These are phyloP conservation scores for Steinernema hermaphroditum DNA, from an alignment of 2,888 invertebrate genomes.

Conservation along the genomic window DNA sequence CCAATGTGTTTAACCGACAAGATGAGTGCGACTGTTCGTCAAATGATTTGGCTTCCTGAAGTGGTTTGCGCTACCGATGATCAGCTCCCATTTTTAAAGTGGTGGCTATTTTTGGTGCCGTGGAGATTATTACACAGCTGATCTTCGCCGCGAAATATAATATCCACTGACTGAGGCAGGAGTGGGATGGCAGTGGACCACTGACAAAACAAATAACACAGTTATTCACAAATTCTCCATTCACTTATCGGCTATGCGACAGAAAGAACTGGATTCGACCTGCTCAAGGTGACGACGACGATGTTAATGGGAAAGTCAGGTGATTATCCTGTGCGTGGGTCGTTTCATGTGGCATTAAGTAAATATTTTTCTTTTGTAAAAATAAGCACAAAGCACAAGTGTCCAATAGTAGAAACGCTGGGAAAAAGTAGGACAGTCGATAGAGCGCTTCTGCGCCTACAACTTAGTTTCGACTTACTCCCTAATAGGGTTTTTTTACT, in stretches of 20 bases:
- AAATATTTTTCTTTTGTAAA: conserved; percentile 2
- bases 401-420: too few species aligned
- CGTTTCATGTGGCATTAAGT: background rate
- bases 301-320: background rate
- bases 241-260: background rate
- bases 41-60: conserved; percentile 19
- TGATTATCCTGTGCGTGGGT: conserved; percentile 6
- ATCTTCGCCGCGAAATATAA: background rate
- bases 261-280: conserved; percentile 11
- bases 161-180: background rate
- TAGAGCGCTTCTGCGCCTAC: too few species aligned
- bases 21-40: conserved; percentile 1
- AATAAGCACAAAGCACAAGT: background rate
- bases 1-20: background rate
- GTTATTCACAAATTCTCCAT: conserved; percentile 16
- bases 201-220: conserved; percentile 24
- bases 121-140: background rate
- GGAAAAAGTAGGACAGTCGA: too few species aligned
- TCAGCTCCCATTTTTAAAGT: background rate
- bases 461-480: too few species aligned
- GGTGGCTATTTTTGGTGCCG: too few species aligned
- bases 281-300: background rate
- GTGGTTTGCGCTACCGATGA: conserved; percentile 17
- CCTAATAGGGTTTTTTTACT: too few species aligned
- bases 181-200: background rate